A percentile compares a stretch with the other conserved stretches of the same genome.
Evolutionary conservation across 1,140 invertebrate genomes (phyloP).

Genomic region (Trachymyrmex septentrionalis): DNA sequence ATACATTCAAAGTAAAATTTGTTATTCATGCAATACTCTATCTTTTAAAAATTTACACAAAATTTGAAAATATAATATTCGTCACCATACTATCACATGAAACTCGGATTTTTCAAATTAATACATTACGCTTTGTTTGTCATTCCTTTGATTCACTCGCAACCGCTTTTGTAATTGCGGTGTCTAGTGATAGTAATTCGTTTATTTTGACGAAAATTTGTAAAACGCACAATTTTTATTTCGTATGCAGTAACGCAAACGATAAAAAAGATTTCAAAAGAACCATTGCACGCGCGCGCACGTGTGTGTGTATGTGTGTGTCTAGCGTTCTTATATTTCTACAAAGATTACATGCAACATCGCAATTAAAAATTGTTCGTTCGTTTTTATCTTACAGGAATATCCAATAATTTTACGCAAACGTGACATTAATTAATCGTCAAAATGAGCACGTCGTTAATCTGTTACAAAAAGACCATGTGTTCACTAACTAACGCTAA

Average conservation of each 20-base stretch:
- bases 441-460: constrained; percentile 48
- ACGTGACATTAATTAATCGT: constrained; percentile 60
- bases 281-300: too few relatives aligned
- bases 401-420: constrained; percentile 42
- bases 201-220: not conserved
- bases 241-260: not conserved
- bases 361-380: constrained; percentile 45
- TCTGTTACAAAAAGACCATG: constrained; percentile 37
- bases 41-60: not conserved
- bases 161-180: constrained; percentile 13
- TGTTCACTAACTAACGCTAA: constrained; percentile 10
- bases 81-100: not conserved
- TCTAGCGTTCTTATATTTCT: constrained; percentile 16
- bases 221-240: constrained; percentile 13
- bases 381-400: constrained; percentile 12
- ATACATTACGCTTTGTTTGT: constrained; percentile 4
- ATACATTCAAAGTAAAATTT: not conserved
- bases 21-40: not conserved
- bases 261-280: not conserved
- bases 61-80: constrained; percentile 23
- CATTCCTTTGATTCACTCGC: constrained; percentile 27
- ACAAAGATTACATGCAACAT: constrained; percentile 23
- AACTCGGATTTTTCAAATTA: constrained; percentile 27
- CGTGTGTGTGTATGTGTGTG: too few relatives aligned
- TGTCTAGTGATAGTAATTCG: constrained; percentile 3